Evolutionary conservation across 2,888 invertebrate species (phyloP), one percentile per base, ranked within the genome.

Genomic region (Eristalinus sepulchralis): DNA sequence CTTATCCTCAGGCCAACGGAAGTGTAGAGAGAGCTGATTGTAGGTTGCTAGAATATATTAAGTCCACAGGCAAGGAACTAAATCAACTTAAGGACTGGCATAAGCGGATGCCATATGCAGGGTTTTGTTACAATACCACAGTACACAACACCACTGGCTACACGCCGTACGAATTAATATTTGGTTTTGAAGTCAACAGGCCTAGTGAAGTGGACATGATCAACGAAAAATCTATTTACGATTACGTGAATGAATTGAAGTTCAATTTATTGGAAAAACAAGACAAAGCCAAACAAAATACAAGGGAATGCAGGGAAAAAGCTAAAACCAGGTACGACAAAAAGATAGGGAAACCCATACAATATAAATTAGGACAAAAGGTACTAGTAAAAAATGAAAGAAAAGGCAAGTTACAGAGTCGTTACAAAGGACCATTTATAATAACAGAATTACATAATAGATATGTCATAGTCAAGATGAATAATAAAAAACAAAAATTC

Each of bases 231-330:
- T 67, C 66, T 9, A 27, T 53, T n/a, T 67, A 53, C 24, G 66
- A 67, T 31, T 67, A 67, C 47, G 31, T 67, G 27, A 53, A 67
- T 24, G 66, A 67, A 53, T n/a, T 67, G 13, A 67, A 67, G 27
- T 27, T 24, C 13, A 53, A 67, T n/a, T n/a, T 53, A 13, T 67
- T 47, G 24, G 47, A 53, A 22, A 53, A 31, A 31, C 66, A 67
- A 53, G 66, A 53, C n/a, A 53, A 53, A 4, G 66, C 24, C 24
- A 31, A 67, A 36, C 2, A n/a, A 47, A 67, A 67, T 53, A 67
- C 66, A 31, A 67, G 27, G 27, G 27, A 47, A 8, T 27, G 53
- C 27, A 47, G 31, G 53, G n/a, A 53, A 53, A 67, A 67, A 60
- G 24, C 60, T 13, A 53, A 67, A 33, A 11, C 47, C 13, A 67